A percentile compares a stretch with the other conserved stretches of the same genome.
Evolutionary conservation across 2,888 invertebrate species (phyloP).

Genomic region (Oxycera nigricornis): DNA sequence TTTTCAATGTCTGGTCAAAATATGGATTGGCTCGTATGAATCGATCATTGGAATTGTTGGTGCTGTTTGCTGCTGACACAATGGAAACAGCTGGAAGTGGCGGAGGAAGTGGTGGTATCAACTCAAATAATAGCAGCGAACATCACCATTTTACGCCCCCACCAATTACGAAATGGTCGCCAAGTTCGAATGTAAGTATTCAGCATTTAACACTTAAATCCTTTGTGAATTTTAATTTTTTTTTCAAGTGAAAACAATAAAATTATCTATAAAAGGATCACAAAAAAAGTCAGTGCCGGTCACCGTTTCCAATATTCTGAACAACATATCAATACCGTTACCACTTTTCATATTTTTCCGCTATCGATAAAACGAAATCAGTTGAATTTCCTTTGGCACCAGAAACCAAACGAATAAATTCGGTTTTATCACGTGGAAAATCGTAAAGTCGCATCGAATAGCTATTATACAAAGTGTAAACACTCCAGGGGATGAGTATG

Average conservation of each 20-base stretch:
- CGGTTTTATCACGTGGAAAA: slow-evolving; percentile 10
- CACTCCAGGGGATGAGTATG: neutral
- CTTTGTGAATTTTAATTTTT: too few relatives aligned
- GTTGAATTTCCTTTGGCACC: neutral
- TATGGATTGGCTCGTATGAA: neutral
- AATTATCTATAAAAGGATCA: neutral
- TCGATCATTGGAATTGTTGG: slow-evolving; percentile 24
- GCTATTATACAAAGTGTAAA: slow-evolving; percentile 8
- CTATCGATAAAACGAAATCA: neutral
- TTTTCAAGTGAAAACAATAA: neutral
- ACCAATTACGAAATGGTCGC: slow-evolving; percentile 60
- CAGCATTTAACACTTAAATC: too few relatives aligned
- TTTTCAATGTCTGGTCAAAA: neutral
- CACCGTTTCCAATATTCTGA: too few relatives aligned
- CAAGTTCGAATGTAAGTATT: slow-evolving; percentile 59
- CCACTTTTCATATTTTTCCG: neutral
- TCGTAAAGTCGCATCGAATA: neutral
- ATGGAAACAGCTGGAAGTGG: slow-evolving; percentile 41
- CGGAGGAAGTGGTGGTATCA: slow-evolving; percentile 32
- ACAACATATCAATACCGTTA: neutral
- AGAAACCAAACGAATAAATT: slow-evolving; percentile 10
- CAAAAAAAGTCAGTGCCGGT: neutral
- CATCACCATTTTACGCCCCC: slow-evolving; percentile 57
- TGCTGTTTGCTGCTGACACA: neutral
- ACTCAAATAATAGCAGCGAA: slow-evolving; percentile 7